These are phyloP conservation scores for Brachystomella parvula DNA, from an alignment of 1,140 invertebrate genomes.

Conservation along the genomic window DNA sequence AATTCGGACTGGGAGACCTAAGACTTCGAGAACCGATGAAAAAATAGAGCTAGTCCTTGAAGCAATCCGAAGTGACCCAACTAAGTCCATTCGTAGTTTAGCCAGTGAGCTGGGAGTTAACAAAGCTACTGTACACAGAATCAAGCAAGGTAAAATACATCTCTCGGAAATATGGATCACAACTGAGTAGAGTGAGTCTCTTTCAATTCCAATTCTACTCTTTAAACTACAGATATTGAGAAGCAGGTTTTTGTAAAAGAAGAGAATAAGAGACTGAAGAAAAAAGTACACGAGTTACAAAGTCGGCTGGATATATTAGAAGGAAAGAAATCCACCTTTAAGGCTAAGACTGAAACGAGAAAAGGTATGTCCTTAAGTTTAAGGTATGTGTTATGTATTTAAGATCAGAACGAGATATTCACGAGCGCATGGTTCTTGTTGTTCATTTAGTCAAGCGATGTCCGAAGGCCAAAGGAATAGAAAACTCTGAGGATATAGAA, in stretches of 20 bases:
- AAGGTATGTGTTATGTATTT: no score
- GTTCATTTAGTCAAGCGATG: no score
- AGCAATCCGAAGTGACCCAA: constrained; percentile 27
- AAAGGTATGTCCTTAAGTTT: no score
- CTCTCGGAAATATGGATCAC: neutral
- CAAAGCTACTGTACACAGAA: constrained; percentile 33
- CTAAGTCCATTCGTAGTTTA: constrained; percentile 28
- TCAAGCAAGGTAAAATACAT: constrained; percentile 25
- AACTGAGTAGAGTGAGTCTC: neutral
- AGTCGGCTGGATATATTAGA: constrained; percentile 1
- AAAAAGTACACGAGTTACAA: constrained; percentile 23
- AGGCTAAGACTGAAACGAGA: no score
- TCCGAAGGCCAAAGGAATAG: no score
- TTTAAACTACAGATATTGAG: constrained; percentile 25
- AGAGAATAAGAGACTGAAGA: constrained; percentile 28
- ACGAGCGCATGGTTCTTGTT: no score
- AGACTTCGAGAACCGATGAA: constrained; percentile 27
- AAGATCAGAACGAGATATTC: no score
- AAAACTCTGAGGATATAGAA: no score
- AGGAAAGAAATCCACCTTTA: neutral
- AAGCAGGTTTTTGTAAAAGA: constrained; percentile 19
- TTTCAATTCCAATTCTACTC: constrained; percentile 3
- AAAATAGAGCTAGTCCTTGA: constrained; percentile 27
- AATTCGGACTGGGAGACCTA: constrained; percentile 27
- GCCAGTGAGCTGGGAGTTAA: constrained; percentile 32